A percentile compares a stretch with the other conserved stretches of the same genome.
These are phyloP conservation scores for Astur gentilis DNA, from an alignment of 2,113 vertebrate species.

Conservation along the genomic window DNA sequence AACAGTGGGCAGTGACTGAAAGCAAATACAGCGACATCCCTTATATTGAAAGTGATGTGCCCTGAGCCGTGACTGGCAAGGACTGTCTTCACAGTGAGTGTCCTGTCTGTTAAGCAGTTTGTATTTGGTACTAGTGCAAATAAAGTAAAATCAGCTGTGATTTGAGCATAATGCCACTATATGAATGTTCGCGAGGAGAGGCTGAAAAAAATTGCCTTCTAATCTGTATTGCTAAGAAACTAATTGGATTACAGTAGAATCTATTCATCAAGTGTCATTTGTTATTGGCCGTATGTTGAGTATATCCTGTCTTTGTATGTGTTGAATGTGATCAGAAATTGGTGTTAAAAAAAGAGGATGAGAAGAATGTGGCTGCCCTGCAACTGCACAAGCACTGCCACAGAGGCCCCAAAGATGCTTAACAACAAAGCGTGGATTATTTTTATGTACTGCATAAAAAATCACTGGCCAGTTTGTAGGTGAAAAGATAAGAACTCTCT, in stretches of 20 bases:
- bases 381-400: not conserved
- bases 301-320: not conserved
- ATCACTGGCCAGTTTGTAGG: not conserved
- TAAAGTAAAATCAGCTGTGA: not conserved
- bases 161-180: not conserved
- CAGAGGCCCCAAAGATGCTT: not conserved
- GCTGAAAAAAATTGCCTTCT: not conserved
- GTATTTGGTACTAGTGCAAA: not conserved
- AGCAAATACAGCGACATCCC: conserved; percentile 91
- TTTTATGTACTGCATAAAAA: not conserved
- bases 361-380: not conserved
- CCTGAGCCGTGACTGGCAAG: conserved; percentile 68
- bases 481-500: not conserved
- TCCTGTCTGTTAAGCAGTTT: not conserved
- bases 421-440: not conserved
- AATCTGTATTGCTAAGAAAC: not conserved
- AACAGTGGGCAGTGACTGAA: conserved; percentile 88
- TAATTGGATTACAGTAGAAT: not conserved
- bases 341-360: not conserved
- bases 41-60: conserved; percentile 90
- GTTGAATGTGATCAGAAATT: not conserved
- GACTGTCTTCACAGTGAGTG: not conserved
- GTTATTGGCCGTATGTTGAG: not conserved
- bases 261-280: not conserved
- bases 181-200: not conserved